Conservation (phyloP, 2,113 vertebrate genomes). For the Daubentonia madagascariensis region DNA sequence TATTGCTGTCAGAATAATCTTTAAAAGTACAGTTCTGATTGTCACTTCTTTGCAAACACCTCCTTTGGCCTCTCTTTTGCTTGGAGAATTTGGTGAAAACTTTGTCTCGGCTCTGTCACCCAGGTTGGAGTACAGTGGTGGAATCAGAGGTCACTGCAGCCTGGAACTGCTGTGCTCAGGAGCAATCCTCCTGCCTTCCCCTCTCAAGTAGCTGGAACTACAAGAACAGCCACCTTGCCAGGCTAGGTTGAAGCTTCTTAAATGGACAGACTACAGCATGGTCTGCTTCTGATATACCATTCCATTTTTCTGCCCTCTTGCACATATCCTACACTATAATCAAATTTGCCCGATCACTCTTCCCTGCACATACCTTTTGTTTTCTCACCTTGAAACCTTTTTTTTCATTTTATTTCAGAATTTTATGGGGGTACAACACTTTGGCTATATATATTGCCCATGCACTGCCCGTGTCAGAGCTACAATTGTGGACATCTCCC, state of each 20-base stretch:
- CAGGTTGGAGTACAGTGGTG: too few species aligned
- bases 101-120: too few species aligned
- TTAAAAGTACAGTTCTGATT: neutral
- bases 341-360: neutral
- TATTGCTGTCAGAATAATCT: neutral
- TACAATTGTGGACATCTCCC: too few species aligned
- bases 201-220: too few species aligned
- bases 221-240: too few species aligned
- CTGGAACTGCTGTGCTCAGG: too few species aligned
- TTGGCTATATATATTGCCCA: too few species aligned
- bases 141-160: too few species aligned
- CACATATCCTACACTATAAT: neutral
- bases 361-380: neutral
- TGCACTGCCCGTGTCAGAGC: too few species aligned
- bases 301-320: neutral
- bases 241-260: neutral
- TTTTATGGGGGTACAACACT: too few species aligned
- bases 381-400: neutral
- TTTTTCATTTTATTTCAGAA: too few species aligned
- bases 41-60: neutral
- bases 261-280: neutral
- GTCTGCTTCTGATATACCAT: neutral
- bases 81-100: neutral
- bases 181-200: too few species aligned
- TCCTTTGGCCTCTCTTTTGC: neutral